Percentiles rank a stretch among this genome's conserved stretches.
These are phyloP conservation scores for Charanyca ferruginea DNA, from an alignment of 2,888 invertebrate species.

Conservation along the genomic window DNA sequence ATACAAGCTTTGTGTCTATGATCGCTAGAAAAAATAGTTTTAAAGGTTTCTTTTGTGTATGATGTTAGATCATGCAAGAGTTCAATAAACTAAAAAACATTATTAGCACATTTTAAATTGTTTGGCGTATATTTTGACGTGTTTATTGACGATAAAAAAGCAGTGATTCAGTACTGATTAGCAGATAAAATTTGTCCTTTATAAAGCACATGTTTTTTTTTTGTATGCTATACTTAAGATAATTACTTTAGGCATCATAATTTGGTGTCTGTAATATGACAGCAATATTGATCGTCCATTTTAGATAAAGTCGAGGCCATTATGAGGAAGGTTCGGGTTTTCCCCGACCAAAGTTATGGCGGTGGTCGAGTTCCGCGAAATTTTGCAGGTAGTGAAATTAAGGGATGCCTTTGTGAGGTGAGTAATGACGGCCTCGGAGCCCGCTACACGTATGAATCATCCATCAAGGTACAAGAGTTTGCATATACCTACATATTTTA, in stretches of 20 bases:
- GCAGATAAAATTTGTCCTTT: neutral
- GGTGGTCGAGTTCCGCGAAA: conserved; percentile 20
- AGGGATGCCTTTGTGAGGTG: conserved; percentile 23
- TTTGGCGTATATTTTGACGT: conserved; percentile 2
- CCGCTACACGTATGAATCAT: neutral
- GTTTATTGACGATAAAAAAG: conserved; percentile 7
- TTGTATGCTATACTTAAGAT: neutral
- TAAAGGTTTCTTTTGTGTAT: conserved; percentile 30
- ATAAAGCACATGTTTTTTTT: conserved; percentile 8
- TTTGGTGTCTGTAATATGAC: no score
- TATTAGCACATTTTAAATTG: conserved; percentile 8
- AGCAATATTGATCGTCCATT: conserved; percentile 16
- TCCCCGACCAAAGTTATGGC: conserved; percentile 21
- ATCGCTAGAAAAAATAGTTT: conserved; percentile 18
- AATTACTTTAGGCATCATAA: neutral
- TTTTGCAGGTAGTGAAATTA: conserved; percentile 22
- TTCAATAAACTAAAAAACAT: conserved; percentile 43
- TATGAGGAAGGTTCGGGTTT: conserved; percentile 1
- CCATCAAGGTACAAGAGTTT: conserved; percentile 15
- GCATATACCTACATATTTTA: neutral
- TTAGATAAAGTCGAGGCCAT: neutral
- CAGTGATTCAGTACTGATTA: conserved; percentile 9
- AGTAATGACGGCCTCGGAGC: conserved; percentile 13
- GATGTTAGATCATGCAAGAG: conserved; percentile 31
- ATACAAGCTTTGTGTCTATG: conserved; percentile 22